These are phyloP conservation scores for Zosterops lateralis DNA, from an alignment of 2,113 vertebrate genomes.

Conservation along the genomic window DNA sequence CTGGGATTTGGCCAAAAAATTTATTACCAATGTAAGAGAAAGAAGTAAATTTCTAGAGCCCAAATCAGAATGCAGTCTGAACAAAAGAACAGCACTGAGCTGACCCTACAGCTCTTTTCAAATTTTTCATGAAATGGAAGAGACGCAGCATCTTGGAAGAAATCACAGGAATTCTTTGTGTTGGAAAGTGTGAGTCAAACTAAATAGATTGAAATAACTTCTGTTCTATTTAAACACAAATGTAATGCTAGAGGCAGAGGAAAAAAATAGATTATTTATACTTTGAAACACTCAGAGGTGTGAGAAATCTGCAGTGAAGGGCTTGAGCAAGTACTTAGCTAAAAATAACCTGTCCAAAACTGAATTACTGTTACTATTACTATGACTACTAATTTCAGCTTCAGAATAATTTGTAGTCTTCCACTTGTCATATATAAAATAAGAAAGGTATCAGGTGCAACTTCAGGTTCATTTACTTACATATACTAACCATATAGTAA, in stretches of 20 bases:
- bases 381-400: slow-evolving; percentile 23
- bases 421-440: neutral
- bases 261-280: slow-evolving; percentile 19
- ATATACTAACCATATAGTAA: neutral
- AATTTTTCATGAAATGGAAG: slow-evolving; percentile 8
- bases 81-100: neutral
- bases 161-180: slow-evolving; percentile 27
- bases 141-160: neutral
- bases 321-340: slow-evolving; percentile 3
- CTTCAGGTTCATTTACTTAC: neutral
- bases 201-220: slow-evolving; percentile 31
- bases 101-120: neutral
- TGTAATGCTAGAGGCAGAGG: slow-evolving; percentile 5
- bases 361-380: slow-evolving; percentile 30
- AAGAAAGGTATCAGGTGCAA: neutral
- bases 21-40: neutral
- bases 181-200: slow-evolving; percentile 49
- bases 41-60: neutral
- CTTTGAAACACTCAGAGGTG: slow-evolving; percentile 3
- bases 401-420: neutral
- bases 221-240: slow-evolving; percentile 50
- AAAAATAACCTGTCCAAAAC: slow-evolving; percentile 49
- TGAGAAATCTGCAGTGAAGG: slow-evolving; percentile 41
- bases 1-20: slow-evolving; percentile 2
- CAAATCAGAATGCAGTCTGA: neutral